phyloP scores from a whole-genome alignment of 2,797 vertebrate species.

The Gymnothorax reevesii region DNA sequence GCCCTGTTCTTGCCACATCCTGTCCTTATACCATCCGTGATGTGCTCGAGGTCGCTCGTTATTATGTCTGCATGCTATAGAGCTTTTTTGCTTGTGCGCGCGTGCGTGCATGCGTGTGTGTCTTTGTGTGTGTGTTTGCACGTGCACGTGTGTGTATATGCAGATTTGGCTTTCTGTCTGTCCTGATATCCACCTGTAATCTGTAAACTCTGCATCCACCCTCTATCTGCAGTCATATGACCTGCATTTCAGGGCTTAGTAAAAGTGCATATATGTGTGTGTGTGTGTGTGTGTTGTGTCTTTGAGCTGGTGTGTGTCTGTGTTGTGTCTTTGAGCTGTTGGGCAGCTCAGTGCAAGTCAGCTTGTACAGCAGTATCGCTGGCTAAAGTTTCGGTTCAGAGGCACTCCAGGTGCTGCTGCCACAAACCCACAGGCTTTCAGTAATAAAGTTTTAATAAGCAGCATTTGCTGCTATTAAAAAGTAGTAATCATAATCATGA shows the following conservation, averaged over 20 bases:
- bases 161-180: not conserved
- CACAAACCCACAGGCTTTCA: slow-evolving; percentile 51
- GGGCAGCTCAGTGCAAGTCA: slow-evolving; percentile 47
- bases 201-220: not conserved
- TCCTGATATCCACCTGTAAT: not conserved
- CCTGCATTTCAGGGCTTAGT: too few species aligned
- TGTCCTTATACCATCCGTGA: not conserved
- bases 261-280: too few species aligned
- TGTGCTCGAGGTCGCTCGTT: not conserved
- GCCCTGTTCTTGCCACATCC: not conserved
- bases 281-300: not conserved
- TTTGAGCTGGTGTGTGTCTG: not conserved
- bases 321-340: slow-evolving; percentile 45
- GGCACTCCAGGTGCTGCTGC: slow-evolving; percentile 65
- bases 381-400: slow-evolving; percentile 59
- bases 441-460: slow-evolving; percentile 54
- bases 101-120: not conserved
- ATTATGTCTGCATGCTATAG: not conserved
- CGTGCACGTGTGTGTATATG: not conserved
- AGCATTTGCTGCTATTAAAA: slow-evolving; percentile 72
- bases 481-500: too few species aligned
- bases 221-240: not conserved
- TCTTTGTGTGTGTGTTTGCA: not conserved
- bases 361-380: slow-evolving; percentile 50
- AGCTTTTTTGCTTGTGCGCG: not conserved